Percentiles rank a stretch among this genome's conserved stretches.
phyloP scores from a whole-genome alignment of 2,888 invertebrate genomes.

The Scrobipalpa costella region DNA sequence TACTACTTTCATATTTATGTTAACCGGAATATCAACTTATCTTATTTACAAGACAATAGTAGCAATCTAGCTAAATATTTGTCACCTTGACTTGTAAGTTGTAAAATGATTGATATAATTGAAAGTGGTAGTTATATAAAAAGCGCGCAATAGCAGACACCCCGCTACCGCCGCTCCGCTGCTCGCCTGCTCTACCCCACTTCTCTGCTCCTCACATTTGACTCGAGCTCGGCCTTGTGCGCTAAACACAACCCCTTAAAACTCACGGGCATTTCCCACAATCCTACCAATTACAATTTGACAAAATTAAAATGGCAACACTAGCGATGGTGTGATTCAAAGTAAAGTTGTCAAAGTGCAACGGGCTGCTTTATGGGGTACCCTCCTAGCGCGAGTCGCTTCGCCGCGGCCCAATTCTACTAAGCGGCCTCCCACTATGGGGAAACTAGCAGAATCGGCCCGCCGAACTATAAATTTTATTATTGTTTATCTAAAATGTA shows the following conservation, averaged over 20 bases:
- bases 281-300: slow-evolving; percentile 22
- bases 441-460: slow-evolving; percentile 19
- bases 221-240: slow-evolving; percentile 38
- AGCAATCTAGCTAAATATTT: not conserved
- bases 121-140: not conserved
- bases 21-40: not conserved
- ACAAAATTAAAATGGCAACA: not conserved
- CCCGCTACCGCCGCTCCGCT: slow-evolving; percentile 36
- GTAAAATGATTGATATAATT: not conserved
- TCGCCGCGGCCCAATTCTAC: slow-evolving; percentile 30
- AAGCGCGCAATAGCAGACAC: slow-evolving; percentile 16
- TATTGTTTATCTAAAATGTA: slow-evolving; percentile 29
- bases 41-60: not conserved
- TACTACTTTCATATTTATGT: not conserved
- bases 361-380: not conserved
- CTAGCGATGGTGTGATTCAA: not conserved
- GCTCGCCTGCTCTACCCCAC: slow-evolving; percentile 32
- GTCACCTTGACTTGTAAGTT: not conserved
- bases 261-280: slow-evolving; percentile 16
- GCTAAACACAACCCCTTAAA: slow-evolving; percentile 33
- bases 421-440: not conserved
- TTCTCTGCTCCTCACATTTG: slow-evolving; percentile 28
- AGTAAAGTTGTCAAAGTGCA: not conserved
- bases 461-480: slow-evolving; percentile 25
- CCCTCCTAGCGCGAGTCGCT: slow-evolving; percentile 33